Evolutionary conservation across 1,140 invertebrate species (phyloP).

Genomic region (Drosophila bocqueti): DNA sequence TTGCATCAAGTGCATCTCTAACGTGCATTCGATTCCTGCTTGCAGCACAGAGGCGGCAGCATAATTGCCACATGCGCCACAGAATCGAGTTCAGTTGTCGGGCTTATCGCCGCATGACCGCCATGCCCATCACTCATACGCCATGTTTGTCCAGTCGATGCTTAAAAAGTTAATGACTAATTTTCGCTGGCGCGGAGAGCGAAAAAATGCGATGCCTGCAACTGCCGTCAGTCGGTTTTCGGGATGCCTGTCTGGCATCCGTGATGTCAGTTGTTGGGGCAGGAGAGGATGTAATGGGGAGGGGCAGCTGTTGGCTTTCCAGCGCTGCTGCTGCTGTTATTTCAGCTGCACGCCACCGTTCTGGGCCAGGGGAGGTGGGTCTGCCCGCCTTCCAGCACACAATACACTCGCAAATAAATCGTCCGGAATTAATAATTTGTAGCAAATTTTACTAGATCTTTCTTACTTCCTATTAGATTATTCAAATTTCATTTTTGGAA

Average conservation of each 20-base stretch:
- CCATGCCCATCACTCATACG: constrained; percentile 79
- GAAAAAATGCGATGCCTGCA: constrained; percentile 39
- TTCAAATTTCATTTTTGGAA: no score
- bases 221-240: constrained; percentile 55
- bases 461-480: no score
- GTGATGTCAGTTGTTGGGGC: constrained; percentile 8
- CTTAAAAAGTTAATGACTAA: constrained; percentile 84
- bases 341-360: constrained; percentile 67
- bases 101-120: constrained; percentile 62
- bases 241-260: constrained; percentile 29
- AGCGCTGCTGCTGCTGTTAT: constrained; percentile 59
- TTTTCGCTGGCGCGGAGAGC: constrained; percentile 58
- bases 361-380: neutral
- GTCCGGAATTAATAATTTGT: neutral
- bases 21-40: constrained; percentile 22
- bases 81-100: constrained; percentile 68
- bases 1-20: constrained; percentile 48
- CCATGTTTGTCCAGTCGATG: constrained; percentile 81
- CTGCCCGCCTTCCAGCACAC: neutral
- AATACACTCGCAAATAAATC: constrained; percentile 21
- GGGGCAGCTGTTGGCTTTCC: constrained; percentile 52
- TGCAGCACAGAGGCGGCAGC: constrained; percentile 37
- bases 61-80: constrained; percentile 75
- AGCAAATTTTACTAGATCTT: no score
- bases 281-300: constrained; percentile 9